Evolutionary conservation across 2,888 invertebrate genomes (phyloP).

Genomic region (Halictus ligatus): DNA sequence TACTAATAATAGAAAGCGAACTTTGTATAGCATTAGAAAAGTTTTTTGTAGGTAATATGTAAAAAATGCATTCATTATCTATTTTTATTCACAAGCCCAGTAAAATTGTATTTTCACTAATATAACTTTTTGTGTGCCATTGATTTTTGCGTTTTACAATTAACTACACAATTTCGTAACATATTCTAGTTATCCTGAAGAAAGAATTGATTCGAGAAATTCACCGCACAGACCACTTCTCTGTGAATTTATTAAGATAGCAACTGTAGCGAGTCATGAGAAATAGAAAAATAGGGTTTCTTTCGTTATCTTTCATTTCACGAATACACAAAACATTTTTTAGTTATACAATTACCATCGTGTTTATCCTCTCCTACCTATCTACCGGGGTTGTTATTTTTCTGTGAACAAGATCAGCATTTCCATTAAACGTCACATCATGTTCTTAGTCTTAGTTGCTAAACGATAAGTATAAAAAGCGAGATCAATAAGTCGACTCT

Average conservation of each 20-base stretch:
- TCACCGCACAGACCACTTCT: background rate
- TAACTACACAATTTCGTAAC: conserved; percentile 34
- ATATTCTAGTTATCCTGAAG: conserved; percentile 17
- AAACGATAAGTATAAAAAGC: background rate
- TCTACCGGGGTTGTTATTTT: background rate
- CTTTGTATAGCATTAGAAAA: conserved; percentile 23
- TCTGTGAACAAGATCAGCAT: background rate
- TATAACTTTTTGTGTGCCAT: conserved; percentile 52
- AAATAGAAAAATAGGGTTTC: background rate
- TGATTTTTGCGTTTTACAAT: conserved; percentile 49
- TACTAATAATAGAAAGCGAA: conserved; percentile 30
- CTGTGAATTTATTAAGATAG: background rate
- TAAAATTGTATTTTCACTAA: conserved; percentile 56
- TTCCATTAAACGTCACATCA: background rate
- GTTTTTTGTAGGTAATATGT: conserved; percentile 39
- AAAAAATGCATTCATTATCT: conserved; percentile 39
- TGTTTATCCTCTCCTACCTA: background rate
- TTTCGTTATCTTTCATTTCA: background rate
- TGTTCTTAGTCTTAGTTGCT: background rate
- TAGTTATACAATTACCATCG: background rate
- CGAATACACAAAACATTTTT: background rate
- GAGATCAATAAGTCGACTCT: background rate
- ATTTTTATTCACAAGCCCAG: conserved; percentile 40
- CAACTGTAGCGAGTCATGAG: background rate
- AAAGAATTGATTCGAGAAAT: conserved; percentile 20